Percentiles rank a stretch among this genome's conserved stretches.
phyloP scores from a whole-genome alignment of 2,888 invertebrate genomes.

The Thecocarcelia acutangulata region DNA sequence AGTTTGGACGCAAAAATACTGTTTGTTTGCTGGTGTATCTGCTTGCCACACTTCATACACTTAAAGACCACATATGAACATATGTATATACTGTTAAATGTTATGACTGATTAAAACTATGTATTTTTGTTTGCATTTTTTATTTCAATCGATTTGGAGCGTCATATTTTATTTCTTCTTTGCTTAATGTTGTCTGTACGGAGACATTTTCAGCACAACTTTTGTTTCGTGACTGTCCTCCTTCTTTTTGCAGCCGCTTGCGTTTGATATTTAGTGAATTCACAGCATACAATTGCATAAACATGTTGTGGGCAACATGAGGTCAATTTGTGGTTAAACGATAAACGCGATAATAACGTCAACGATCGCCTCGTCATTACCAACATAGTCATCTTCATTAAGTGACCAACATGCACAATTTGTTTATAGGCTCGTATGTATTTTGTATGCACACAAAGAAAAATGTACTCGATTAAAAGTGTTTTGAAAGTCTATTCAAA shows the following conservation, averaged over 20 bases:
- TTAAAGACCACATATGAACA: slow-evolving; percentile 40
- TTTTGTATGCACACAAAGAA: no score
- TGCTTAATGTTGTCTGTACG: slow-evolving; percentile 35
- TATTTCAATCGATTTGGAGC: slow-evolving; percentile 23
- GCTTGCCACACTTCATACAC: slow-evolving; percentile 25
- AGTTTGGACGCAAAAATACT: neutral
- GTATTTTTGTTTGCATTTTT: slow-evolving; percentile 19
- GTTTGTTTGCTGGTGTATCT: neutral
- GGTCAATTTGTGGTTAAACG: slow-evolving; percentile 63
- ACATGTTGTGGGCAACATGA: slow-evolving; percentile 59
- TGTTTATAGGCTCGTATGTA: no score
- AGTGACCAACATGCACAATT: slow-evolving; percentile 6
- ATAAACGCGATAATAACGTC: slow-evolving; percentile 53
- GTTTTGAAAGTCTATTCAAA: no score
- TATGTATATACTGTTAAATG: neutral
- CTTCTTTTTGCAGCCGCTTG: slow-evolving; percentile 17
- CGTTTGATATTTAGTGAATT: slow-evolving; percentile 58
- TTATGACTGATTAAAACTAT: slow-evolving; percentile 35
- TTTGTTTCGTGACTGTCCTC: neutral
- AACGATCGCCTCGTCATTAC: slow-evolving; percentile 31
- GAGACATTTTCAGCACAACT: slow-evolving; percentile 20
- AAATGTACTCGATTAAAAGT: no score
- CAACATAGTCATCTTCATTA: slow-evolving; percentile 2
- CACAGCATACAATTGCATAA: slow-evolving; percentile 61
- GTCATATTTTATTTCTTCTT: slow-evolving; percentile 10